Percentiles rank a stretch among this genome's conserved stretches.
These are phyloP conservation scores for Zosterops borbonicus DNA, from an alignment of 2,113 vertebrate species.

Conservation along the genomic window DNA sequence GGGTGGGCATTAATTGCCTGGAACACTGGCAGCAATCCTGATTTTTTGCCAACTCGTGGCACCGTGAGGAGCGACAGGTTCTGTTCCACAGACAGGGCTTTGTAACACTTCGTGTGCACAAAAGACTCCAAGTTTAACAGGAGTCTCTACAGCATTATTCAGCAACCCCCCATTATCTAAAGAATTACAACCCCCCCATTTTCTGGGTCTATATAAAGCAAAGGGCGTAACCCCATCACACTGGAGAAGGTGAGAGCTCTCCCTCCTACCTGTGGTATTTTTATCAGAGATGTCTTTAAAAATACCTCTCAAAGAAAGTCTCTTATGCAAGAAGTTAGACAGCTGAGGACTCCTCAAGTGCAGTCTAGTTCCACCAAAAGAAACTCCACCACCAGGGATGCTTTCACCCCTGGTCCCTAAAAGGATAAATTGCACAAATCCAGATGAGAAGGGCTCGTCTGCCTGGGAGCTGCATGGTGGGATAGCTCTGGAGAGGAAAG, in stretches of 20 bases:
- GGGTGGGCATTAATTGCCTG: too few relatives aligned
- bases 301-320: conserved; percentile 26
- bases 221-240: conserved; percentile 8
- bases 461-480: background rate
- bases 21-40: background rate
- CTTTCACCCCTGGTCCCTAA: background rate
- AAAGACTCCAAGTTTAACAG: background rate
- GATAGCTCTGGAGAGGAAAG: background rate
- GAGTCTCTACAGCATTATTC: background rate
- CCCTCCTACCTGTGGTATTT: conserved; percentile 52
- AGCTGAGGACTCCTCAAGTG: background rate
- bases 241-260: conserved; percentile 18
- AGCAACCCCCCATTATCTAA: background rate
- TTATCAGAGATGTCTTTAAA: conserved; percentile 38
- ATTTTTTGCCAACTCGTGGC: background rate
- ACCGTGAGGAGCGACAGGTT: background rate
- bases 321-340: conserved; percentile 35
- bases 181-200: background rate
- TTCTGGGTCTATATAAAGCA: conserved; percentile 26
- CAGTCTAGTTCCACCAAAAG: background rate
- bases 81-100: background rate
- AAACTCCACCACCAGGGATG: background rate
- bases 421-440: background rate
- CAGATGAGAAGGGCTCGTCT: background rate
- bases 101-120: background rate